Conservation (phyloP, 2,888 invertebrate species). For the Ochlodes sylvanus region DNA sequence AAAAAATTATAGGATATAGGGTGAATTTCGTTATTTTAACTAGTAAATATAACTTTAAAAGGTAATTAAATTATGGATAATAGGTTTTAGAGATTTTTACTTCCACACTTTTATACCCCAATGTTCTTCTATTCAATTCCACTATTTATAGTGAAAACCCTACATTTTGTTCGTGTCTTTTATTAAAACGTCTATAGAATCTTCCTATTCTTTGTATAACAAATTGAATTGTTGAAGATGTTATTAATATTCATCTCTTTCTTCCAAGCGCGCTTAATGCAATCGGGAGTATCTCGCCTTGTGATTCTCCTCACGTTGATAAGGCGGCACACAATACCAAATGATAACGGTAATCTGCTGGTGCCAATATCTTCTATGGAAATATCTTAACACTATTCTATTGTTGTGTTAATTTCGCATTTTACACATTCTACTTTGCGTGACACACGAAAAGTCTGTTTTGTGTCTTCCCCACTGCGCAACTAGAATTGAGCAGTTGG, state of each 20-base stretch:
- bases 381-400: background rate
- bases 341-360: constrained; percentile 32
- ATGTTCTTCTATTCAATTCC: too few relatives aligned
- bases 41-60: too few relatives aligned
- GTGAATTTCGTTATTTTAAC: too few relatives aligned
- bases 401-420: constrained; percentile 1
- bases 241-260: constrained; percentile 35
- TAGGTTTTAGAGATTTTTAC: too few relatives aligned
- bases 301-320: constrained; percentile 33
- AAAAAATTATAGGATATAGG: too few relatives aligned
- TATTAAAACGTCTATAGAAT: background rate
- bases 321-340: constrained; percentile 34
- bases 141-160: too few relatives aligned
- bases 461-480: too few relatives aligned
- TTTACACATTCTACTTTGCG: background rate
- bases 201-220: background rate
- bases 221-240: constrained; percentile 26
- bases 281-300: constrained; percentile 27
- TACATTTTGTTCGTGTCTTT: background rate
- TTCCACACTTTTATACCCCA: too few relatives aligned
- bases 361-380: constrained; percentile 19
- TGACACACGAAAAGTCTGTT: too few relatives aligned
- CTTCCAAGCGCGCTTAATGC: constrained; percentile 27
- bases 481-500: too few relatives aligned
- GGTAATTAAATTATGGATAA: too few relatives aligned